Percentiles rank a stretch among this genome's conserved stretches.
Evolutionary conservation across 2,113 vertebrate genomes (phyloP).

Genomic region (Cinclus cinclus): DNA sequence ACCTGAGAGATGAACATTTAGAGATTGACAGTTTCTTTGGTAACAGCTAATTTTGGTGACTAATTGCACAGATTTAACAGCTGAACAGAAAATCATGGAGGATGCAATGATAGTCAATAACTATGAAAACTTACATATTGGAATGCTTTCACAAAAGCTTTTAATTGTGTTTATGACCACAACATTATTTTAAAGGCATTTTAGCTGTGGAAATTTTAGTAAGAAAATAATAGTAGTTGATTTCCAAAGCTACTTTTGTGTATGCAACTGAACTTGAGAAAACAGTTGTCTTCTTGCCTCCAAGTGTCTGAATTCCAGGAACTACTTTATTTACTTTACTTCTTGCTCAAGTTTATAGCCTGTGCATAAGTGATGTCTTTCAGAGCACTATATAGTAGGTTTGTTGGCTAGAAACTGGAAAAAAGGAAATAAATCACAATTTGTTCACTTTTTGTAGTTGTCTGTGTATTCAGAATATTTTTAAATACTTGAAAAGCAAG

Average conservation of each 20-base stretch:
- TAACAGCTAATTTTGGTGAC: background rate
- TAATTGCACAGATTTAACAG: background rate
- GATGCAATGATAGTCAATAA: background rate
- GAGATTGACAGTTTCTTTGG: background rate
- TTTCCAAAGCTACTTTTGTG: background rate
- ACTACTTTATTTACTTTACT: background rate
- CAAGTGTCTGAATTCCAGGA: background rate
- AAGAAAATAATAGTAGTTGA: background rate
- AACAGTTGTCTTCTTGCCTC: background rate
- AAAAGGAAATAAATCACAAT: background rate
- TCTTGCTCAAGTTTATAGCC: background rate
- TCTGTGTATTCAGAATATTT: background rate
- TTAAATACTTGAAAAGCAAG: fast-evolving
- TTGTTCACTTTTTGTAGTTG: background rate
- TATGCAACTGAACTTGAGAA: background rate
- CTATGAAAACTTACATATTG: background rate
- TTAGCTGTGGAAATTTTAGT: background rate
- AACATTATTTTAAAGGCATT: background rate
- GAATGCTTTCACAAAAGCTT: background rate
- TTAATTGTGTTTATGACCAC: background rate
- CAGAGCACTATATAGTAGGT: background rate
- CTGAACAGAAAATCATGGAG: background rate
- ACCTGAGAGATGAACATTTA: background rate
- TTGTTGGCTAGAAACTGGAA: background rate
- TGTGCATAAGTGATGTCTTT: background rate